These are phyloP conservation scores for Linnaemya tessellans DNA, from an alignment of 2,888 invertebrate species.

Conservation along the genomic window DNA sequence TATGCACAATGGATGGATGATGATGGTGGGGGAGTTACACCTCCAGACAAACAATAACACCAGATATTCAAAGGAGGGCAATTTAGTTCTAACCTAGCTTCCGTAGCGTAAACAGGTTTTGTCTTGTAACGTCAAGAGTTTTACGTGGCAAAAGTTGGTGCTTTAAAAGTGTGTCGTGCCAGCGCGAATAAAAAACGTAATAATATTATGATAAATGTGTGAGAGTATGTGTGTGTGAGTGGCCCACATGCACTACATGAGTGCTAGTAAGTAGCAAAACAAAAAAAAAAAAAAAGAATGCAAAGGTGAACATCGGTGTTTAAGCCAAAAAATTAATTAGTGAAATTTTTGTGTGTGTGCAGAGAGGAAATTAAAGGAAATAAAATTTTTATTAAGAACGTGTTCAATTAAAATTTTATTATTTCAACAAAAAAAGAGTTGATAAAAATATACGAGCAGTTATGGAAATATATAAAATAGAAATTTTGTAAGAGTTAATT, in stretches of 20 bases:
- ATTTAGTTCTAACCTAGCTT: slow-evolving; percentile 57
- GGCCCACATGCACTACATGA: background rate
- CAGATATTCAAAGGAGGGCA: slow-evolving; percentile 37
- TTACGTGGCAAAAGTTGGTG: background rate
- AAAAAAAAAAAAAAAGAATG: background rate
- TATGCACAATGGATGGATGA: background rate
- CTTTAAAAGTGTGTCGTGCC: slow-evolving; percentile 9
- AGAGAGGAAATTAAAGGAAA: background rate
- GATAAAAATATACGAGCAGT: no score
- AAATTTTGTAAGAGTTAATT: no score
- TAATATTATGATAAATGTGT: background rate
- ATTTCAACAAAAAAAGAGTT: background rate
- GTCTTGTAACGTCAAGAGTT: slow-evolving; percentile 23
- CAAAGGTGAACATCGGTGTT: background rate
- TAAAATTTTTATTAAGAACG: background rate
- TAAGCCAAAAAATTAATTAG: background rate
- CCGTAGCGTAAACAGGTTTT: slow-evolving; percentile 55
- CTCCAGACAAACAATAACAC: slow-evolving; percentile 41
- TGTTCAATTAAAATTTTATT: background rate
- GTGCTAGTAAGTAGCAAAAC: background rate
- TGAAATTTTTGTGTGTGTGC: background rate
- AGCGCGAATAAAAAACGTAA: slow-evolving; percentile 26
- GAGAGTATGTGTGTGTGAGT: background rate
- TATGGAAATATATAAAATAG: no score
- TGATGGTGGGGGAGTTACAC: slow-evolving; percentile 20